Base-by-base conservation (phyloP, 2,888 invertebrate genomes). In the Psylliodes chrysocephalus region DNA sequence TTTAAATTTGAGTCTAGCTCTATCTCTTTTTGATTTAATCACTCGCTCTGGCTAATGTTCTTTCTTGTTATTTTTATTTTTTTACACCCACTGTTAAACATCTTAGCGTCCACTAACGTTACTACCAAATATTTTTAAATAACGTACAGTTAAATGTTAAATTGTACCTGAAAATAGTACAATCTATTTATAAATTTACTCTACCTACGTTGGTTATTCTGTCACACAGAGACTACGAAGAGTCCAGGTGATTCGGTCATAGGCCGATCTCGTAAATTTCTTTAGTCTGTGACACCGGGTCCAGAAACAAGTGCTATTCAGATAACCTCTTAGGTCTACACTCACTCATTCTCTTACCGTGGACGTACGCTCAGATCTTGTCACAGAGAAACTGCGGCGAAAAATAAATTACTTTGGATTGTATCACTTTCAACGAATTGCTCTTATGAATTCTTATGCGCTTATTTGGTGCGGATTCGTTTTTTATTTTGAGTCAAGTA, bases 271-370 rank as follows among this genome's bases (percentile, higher is more conserved):
- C 78, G 78, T 80, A 81, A 79, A 81, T 81, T 77, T 75, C 71
- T 70, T 28, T 69, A 69, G 75, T 73, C 73, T 75, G 74, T 71
- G 76, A 75, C 76, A 49, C 56, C 75, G 75, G 76, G 75, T 76
- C 76, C 75, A 75, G 77, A 79, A 79, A 79, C 79, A 80, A 79
- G 79, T 79, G 69, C 77, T 75, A 75, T 75, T 75, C 77, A 78
- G 80, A 81, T 81, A 81, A 81, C 81, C 81, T 75, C 72, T 75
- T 74, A 74, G 76, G 76, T 73, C 77, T 73, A 73, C 73, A 76
- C 75, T 77, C 75, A 75, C 76, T 79, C 77, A 78, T 78, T 80
- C 79, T 80, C 79, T 78, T 78, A 73, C 74, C 61, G 74, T 72
- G 75, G 78, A 78, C 77, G 75, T 74, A 72, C 74, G 49, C 51